phyloP scores from a whole-genome alignment of 2,113 vertebrate genomes.

The Oxyruncus cristatus region DNA sequence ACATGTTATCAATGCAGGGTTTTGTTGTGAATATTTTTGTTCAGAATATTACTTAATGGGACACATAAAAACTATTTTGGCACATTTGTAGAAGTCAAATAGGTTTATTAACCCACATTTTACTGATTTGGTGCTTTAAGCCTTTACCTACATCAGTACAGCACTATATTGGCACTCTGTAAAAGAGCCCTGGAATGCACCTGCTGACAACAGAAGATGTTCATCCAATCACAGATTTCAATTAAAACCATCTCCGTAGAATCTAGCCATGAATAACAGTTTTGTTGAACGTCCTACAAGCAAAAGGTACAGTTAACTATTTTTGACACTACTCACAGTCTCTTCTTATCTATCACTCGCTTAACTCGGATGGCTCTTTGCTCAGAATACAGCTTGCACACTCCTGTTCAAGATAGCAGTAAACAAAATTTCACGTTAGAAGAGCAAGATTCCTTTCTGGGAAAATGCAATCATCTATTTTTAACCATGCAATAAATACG shows the following conservation, averaged over 20 bases:
- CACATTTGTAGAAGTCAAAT: not conserved
- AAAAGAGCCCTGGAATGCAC: not conserved
- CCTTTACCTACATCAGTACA: not conserved
- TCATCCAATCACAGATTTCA: not conserved
- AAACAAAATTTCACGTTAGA: not conserved
- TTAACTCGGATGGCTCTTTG: conserved; percentile 95
- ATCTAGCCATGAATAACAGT: not conserved
- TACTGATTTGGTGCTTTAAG: not conserved
- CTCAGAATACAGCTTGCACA: conserved; percentile 95
- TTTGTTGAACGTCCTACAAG: not conserved
- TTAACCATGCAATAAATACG: not conserved
- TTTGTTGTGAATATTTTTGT: not conserved
- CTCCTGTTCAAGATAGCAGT: conserved; percentile 73
- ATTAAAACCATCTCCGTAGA: not conserved
- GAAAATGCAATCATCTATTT: not conserved
- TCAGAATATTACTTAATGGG: not conserved
- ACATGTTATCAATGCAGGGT: not conserved
- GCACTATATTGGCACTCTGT: not conserved
- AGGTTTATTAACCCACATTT: not conserved
- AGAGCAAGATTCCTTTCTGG: not conserved
- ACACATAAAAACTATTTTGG: not conserved
- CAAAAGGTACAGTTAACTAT: not conserved
- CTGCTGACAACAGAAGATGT: not conserved
- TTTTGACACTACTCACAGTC: conserved; percentile 83
- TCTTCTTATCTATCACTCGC: conserved; percentile 92